Evolutionary conservation across 2,888 invertebrate species (phyloP).

Genomic region (Caenorhabditis drosophilae): DNA sequence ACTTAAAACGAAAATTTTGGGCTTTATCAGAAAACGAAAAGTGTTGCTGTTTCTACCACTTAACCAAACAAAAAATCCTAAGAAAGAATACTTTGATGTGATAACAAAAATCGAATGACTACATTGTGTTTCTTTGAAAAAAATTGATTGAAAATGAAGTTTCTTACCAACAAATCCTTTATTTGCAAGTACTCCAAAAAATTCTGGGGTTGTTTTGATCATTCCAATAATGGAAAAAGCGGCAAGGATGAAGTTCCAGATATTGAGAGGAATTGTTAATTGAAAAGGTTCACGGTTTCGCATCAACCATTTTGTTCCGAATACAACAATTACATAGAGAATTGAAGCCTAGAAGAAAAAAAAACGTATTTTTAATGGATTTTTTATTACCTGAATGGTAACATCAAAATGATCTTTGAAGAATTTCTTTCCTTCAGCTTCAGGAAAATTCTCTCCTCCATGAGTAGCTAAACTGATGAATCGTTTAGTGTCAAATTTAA

Average conservation of each 20-base stretch:
- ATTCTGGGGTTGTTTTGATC: constrained; percentile 48
- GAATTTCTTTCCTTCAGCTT: constrained; percentile 42
- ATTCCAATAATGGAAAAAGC: constrained; percentile 69
- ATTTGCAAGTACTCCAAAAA: constrained; percentile 45
- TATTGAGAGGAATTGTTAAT: constrained; percentile 68
- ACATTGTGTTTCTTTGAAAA: too few relatives aligned
- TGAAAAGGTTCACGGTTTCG: constrained; percentile 69
- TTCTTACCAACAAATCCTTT: constrained; percentile 53
- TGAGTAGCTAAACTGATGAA: constrained; percentile 44
- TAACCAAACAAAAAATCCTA: too few relatives aligned
- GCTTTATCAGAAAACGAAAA: too few relatives aligned
- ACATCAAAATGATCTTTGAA: constrained; percentile 60
- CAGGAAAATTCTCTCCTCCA: constrained; percentile 50
- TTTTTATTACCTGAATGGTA: constrained; percentile 56
- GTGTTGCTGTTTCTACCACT: too few relatives aligned
- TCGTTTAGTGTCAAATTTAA: constrained; percentile 45
- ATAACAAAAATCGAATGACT: too few relatives aligned
- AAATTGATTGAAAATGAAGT: too few relatives aligned
- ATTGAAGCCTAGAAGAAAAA: constrained; percentile 45
- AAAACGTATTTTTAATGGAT: not conserved
- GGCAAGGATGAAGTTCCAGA: constrained; percentile 71
- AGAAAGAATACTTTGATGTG: too few relatives aligned
- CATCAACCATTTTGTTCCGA: constrained; percentile 70
- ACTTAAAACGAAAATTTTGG: too few relatives aligned
- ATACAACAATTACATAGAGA: constrained; percentile 63